Evolutionary conservation across 2,797 vertebrate genomes (phyloP), one percentile per base, ranked within the genome.

Genomic region (Peromyscus aztecus): DNA sequence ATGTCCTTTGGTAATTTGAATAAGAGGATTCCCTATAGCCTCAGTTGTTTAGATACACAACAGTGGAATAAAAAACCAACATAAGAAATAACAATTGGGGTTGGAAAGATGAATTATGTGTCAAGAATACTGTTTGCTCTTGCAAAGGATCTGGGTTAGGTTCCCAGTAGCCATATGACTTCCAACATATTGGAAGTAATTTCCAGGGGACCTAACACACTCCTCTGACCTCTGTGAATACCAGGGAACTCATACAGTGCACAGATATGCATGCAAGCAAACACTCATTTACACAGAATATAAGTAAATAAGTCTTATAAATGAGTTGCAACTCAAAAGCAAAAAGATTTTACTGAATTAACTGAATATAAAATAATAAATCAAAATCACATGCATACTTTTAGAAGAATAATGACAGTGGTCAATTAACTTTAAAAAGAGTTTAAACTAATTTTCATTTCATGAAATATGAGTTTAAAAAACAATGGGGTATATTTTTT

Each of bases 361-460:
- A 89, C n/a, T 80, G 40, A 52, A 85, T 69, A 5, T 71, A 49
- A 81, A 81, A 57, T 69, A 63, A 77, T 59, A 11, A 84, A 61
- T 91, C 4, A n/a, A 90, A 83, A 52, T 59, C 71, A 55, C 21
- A 13, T 59, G 14, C 12, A 83, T 52, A 19, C 1, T 78, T 83
- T 82, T 73, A 59, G 65, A 88, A 81, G 13, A 91, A 65, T 52
- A 75, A 61, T 52, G 37, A 29, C 75, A 52, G 5, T 59, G 10
- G 1, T 13, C 2, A 96, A 23, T 40, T 81, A 82, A 63, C 17
- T 52, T 29, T 19, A 27, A 49, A 75, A 77, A 92, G 5, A 77
- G 31, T 46, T 90, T 69, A 81, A 55, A 16, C n/a, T 91, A 13
- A 91, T 86, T 82, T 95, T 10, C 34, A 86, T 57, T 69, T 73